Evolutionary conservation across 2,113 vertebrate genomes (phyloP).

Genomic region (Mesoclemmys tuberculata): DNA sequence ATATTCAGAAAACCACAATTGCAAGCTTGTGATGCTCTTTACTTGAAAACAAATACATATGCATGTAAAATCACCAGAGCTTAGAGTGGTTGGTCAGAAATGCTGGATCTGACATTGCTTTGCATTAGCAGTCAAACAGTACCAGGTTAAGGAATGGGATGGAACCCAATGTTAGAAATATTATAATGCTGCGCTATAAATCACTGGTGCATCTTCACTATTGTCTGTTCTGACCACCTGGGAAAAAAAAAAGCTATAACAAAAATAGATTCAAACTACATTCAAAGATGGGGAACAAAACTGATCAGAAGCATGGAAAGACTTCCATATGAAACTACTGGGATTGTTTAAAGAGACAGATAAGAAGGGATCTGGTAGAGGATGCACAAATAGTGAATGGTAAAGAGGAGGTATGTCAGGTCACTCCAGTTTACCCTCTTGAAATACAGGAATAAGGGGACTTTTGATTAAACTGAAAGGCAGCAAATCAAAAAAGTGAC

Average conservation of each 20-base stretch:
- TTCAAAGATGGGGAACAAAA: not conserved
- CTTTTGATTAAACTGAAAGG: not conserved
- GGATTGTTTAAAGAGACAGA: not conserved
- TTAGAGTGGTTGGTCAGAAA: not conserved
- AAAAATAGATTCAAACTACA: not conserved
- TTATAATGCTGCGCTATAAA: not conserved
- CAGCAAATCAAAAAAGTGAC: not conserved
- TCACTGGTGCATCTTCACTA: not conserved
- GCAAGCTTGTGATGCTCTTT: not conserved
- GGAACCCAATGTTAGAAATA: not conserved
- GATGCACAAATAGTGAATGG: not conserved
- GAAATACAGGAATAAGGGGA: not conserved
- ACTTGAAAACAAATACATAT: not conserved
- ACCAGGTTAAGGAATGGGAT: not conserved
- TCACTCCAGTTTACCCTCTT: not conserved
- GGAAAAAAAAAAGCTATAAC: not conserved
- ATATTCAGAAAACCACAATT: not conserved
- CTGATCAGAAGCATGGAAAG: not conserved
- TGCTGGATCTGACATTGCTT: not conserved
- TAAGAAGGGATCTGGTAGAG: not conserved
- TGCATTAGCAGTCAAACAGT: not conserved
- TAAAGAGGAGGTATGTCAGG: not conserved
- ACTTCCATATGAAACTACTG: not conserved
- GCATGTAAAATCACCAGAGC: not conserved
- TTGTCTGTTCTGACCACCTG: not conserved